Conservation (phyloP, 2,888 invertebrate genomes). For the Diaphora mendica region DNA sequence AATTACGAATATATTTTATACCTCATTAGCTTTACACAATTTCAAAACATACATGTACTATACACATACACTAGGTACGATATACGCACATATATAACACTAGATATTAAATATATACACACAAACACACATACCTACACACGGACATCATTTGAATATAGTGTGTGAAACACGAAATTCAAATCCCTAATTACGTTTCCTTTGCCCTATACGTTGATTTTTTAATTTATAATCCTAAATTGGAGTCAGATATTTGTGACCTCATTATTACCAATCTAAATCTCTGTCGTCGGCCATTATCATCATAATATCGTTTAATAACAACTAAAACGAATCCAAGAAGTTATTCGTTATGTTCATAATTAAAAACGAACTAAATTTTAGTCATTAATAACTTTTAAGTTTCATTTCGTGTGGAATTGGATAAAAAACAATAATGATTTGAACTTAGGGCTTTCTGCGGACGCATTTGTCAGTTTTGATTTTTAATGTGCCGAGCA, state of each 20-base stretch:
- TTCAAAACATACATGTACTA: no score
- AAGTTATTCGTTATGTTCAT: constrained; percentile 35
- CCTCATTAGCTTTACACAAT: not conserved
- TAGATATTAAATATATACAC: no score
- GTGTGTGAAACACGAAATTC: not conserved
- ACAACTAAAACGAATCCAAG: constrained; percentile 48
- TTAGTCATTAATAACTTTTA: constrained; percentile 38
- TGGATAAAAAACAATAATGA: constrained; percentile 70
- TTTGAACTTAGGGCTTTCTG: constrained; percentile 69
- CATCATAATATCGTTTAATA: constrained; percentile 37
- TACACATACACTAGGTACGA: no score
- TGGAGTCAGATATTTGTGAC: not conserved
- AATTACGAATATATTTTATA: not conserved
- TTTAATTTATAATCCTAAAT: constrained; percentile 4
- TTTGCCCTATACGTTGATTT: not conserved
- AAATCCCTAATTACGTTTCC: constrained; percentile 14
- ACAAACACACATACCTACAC: not conserved
- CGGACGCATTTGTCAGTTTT: constrained; percentile 64
- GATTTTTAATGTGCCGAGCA: constrained; percentile 37
- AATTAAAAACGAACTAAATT: constrained; percentile 48
- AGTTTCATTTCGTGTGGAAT: constrained; percentile 32
- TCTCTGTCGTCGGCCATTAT: constrained; percentile 14
- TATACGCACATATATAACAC: no score
- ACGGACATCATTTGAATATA: not conserved
- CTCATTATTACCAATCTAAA: constrained; percentile 17